Base-by-base conservation (phyloP, 2,113 vertebrate species). In the Petromus typicus region DNA sequence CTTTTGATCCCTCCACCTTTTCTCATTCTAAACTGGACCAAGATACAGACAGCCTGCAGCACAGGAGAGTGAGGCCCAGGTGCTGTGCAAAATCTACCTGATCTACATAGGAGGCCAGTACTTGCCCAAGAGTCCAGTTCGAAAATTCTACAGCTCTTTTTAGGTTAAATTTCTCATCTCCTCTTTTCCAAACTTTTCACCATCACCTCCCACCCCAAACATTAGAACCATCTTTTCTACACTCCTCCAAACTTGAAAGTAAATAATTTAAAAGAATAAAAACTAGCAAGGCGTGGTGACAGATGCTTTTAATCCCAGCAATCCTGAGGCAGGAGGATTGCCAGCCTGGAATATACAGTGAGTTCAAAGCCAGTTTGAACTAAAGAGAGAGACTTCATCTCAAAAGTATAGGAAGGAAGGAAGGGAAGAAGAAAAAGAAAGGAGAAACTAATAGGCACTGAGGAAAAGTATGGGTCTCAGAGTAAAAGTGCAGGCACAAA, bases 241-340 rank as follows among this genome's bases (percentile, higher is more conserved):
- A 8, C 37, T 43, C 18, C 1, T 61, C 37, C 45, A 84, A 86
- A 84, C 81, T 56, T 59, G 43, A 80, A 96, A 91, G 20, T 54
- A 83, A 92, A 79, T 54, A 78, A 34, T 89, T 48, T 34, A 63
- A 89, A 88, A 88, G 37, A 81, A 78, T 51, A 25, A 48, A 94
- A 94, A 16, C 6, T 83, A 51, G 48, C 48, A 5, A 51, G 48
- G 48, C 48, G 10, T 51, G 48, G 48, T 51, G 48, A 10, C 10
- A 10, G 48, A 51, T 51, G 5, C 48, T 10, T 51, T 7, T 51
- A 51, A 51, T 51, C 48, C 10, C 48, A 51, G 48, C 48, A 51
- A 51, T 51, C 48, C 10, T 5, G 48, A 51, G 48, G 48, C 48
- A 51, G 10, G 48, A 51, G 48, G 48, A 51, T 51, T 51, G 48